Evolutionary conservation across 2,797 vertebrate species (phyloP).

Genomic region (Crax fasciolata): DNA sequence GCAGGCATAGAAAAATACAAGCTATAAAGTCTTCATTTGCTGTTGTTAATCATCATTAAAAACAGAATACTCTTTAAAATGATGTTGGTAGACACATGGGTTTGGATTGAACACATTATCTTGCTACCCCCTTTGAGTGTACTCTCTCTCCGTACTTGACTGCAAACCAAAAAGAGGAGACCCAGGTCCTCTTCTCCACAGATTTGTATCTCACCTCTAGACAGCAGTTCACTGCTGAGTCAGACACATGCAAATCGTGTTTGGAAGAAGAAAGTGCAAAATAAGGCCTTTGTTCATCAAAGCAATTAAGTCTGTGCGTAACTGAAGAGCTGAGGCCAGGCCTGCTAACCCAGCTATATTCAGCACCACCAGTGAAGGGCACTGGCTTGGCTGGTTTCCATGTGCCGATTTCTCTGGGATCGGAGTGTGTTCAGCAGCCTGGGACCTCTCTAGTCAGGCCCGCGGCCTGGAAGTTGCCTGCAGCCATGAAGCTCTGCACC

Average conservation of each 20-base stretch:
- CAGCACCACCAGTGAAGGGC: background rate
- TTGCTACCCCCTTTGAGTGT: background rate
- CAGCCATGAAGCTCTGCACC: background rate
- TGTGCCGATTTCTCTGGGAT: background rate
- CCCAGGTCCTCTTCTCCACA: background rate
- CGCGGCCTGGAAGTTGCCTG: background rate
- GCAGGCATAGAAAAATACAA: background rate
- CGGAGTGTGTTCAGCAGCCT: background rate
- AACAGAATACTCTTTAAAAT: background rate
- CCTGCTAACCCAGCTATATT: background rate
- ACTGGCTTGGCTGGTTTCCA: accelerated
- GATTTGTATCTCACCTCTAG: background rate
- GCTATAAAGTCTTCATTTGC: background rate
- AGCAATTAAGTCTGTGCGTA: background rate
- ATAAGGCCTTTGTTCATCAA: background rate
- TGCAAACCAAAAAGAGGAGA: background rate
- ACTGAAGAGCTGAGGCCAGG: background rate
- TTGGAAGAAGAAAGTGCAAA: background rate
- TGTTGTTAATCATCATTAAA: background rate
- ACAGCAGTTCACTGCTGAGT: background rate
- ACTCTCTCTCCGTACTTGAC: accelerated
- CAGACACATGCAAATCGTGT: background rate
- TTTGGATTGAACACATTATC: background rate
- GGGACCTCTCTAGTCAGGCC: background rate
- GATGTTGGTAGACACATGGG: background rate